Percentiles rank a stretch among this genome's conserved stretches.
These are phyloP conservation scores for Andrena bicolor DNA, from an alignment of 2,888 invertebrate species.

Conservation along the genomic window DNA sequence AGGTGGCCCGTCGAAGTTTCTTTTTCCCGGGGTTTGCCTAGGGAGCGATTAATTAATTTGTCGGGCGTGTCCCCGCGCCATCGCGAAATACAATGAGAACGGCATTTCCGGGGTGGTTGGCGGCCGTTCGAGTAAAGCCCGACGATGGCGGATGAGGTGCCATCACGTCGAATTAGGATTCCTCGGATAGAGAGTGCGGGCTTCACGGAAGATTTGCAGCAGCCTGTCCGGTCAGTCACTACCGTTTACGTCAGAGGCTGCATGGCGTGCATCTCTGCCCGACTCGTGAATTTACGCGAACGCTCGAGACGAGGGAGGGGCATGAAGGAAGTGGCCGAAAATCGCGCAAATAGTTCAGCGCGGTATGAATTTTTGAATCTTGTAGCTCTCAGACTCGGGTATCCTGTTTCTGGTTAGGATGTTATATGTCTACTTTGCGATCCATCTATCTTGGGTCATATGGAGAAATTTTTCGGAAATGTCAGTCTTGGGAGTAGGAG, in stretches of 20 bases:
- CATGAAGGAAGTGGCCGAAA: neutral
- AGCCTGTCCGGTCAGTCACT: slow-evolving; percentile 42
- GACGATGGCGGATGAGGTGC: slow-evolving; percentile 27
- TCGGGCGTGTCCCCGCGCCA: slow-evolving; percentile 30
- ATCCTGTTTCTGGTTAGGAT: neutral
- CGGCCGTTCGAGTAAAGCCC: slow-evolving; percentile 46
- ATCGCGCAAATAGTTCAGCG: neutral
- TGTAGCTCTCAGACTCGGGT: neutral
- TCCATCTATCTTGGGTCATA: too few species aligned
- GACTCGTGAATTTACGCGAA: neutral
- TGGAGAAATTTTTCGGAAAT: too few species aligned
- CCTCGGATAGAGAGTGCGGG: slow-evolving; percentile 18
- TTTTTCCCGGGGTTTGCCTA: slow-evolving; percentile 4
- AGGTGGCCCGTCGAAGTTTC: slow-evolving; percentile 36
- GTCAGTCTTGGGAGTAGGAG: too few species aligned
- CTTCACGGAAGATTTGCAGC: slow-evolving; percentile 57
- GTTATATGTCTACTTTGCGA: neutral
- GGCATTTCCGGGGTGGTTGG: slow-evolving; percentile 53
- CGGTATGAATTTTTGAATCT: slow-evolving; percentile 36
- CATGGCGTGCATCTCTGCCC: neutral
- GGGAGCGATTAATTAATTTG: slow-evolving; percentile 64
- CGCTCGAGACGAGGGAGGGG: neutral
- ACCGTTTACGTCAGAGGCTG: slow-evolving; percentile 6
- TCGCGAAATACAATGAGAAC: slow-evolving; percentile 48
- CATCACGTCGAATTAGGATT: slow-evolving; percentile 66